phyloP scores from a whole-genome alignment of 1,140 invertebrate genomes.

The Drosophila navojoa region DNA sequence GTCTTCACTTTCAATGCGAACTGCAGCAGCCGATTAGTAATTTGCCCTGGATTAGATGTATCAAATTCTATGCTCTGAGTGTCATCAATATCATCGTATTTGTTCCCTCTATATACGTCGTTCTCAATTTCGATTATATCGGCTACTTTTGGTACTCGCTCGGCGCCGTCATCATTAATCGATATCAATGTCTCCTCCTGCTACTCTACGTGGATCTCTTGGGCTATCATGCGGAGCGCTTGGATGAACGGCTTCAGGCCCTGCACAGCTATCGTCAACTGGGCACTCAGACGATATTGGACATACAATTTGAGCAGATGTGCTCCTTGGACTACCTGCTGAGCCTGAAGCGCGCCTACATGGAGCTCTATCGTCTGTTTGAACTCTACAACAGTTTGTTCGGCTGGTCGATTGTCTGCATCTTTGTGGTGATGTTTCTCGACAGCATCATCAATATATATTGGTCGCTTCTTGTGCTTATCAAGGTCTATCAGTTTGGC shows the following conservation, averaged over 20 bases:
- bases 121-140: slow-evolving; percentile 9
- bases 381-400: slow-evolving; percentile 50
- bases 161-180: slow-evolving; percentile 28
- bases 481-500: slow-evolving; percentile 33
- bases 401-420: slow-evolving; percentile 62
- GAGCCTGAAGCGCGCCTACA: slow-evolving; percentile 57
- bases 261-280: slow-evolving; percentile 39
- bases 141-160: slow-evolving; percentile 64
- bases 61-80: slow-evolving; percentile 47
- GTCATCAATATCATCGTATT: slow-evolving; percentile 17
- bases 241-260: slow-evolving; percentile 37
- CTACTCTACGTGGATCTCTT: slow-evolving; percentile 60
- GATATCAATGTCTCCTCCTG: slow-evolving; percentile 57
- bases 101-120: slow-evolving; percentile 16
- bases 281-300: slow-evolving; percentile 24
- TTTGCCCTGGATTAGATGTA: slow-evolving; percentile 14
- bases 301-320: slow-evolving; percentile 47
- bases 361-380: slow-evolving; percentile 53
- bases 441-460: slow-evolving; percentile 66
- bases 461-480: slow-evolving; percentile 53
- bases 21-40: slow-evolving; percentile 17
- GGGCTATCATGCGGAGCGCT: slow-evolving; percentile 41
- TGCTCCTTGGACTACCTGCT: slow-evolving; percentile 63
- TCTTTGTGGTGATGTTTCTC: slow-evolving; percentile 65
- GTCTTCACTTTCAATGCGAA: slow-evolving; percentile 43